Base-by-base conservation (phyloP, 2,888 invertebrate species). In the Agelastica alni region DNA sequence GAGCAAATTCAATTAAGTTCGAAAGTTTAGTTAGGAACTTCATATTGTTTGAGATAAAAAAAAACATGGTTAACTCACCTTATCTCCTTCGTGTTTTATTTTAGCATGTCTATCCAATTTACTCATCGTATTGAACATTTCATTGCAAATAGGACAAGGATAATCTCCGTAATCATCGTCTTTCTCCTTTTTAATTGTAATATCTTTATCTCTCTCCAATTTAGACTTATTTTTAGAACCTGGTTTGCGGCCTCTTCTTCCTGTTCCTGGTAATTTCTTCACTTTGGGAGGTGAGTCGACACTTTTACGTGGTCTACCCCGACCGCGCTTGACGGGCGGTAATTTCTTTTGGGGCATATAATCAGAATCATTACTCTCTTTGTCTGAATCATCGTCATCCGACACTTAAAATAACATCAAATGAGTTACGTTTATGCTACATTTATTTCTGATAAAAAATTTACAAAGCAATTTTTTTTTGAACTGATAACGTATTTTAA, bases 281-380 rank as follows among this genome's bases (percentile, higher is more conserved):
- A 62, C 12, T 44, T 42, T 53, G 2, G 56, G 54, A 9, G 61
- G 59, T 37, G 61, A 43, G 3, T 60, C 51, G 2, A 68, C 65
- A 47, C 72, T 58, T 53, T 74, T 76, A 16, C 75, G 64, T 1
- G 76, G 76, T 31, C 76, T 64, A 3, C 75, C 75, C 28, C 75
- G 67, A 32, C 72, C 70, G 3, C 60, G 60, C 31, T 61, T 62
- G 17, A 61, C 53, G 7, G 60, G 59, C 1, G 57, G 51, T 3
- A 51, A 16, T 20, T 56, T 56, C 59, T 72, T 70, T 31, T 65
- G 64, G 4, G 77, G 77, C 12, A 69, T 56, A 62, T 77, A 76
- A 56, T 77, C 76, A 1, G 74, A 73, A 58, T 75, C 69, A 2
- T 60, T 67, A 49, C 72, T 74, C 41, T 75, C 74, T 14, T 57